Base-by-base conservation (phyloP, 2,797 vertebrate species). In the Phoeniculus purpureus region DNA sequence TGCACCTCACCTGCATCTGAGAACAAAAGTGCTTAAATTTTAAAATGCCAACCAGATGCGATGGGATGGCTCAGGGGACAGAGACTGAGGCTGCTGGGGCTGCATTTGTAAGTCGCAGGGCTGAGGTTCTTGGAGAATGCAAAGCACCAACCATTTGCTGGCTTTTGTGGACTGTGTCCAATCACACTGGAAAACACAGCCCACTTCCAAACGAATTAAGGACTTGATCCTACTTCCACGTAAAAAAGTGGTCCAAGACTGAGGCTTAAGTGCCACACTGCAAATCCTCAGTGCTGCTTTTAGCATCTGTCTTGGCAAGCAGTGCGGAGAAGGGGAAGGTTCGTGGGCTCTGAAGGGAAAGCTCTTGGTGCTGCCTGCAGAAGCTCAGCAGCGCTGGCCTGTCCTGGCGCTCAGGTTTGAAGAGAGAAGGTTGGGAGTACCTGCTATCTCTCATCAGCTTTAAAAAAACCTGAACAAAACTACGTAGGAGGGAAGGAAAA, bases 1-100 rank as follows among this genome's bases (percentile, higher is more conserved):
- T 76, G 74, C 43, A 85, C 72, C 81, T 96, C 90, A 72, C 81
- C 78, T 62, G 85, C 91, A 92, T 89, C 72, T 66, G 79, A 89
- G 89, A 85, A 81, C 51, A 87, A 10, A 54, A 93, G 59, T 14
- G 37, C 55, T 83, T 77, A 27, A 8, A 62, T 75, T 75, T 45
- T 15, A 72, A 87, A 80, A 58, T 22, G n/a, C n/a, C 64, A 27
- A 1, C 55, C 48, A 15, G 45, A 23, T 10, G 25, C 51, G 43
- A 61, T 2, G 2, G 60, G 47, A 21, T 43, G 61, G 72, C 65
- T 34, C 52, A 43, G 32, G 52, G 45, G 43, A 68, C 26, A 10
- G 65, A 48, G 31, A 10, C 12, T 48, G 14, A 62, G 50, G 81
- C 47, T 68, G 37, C 32, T 21, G 55, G n/a, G 37, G 7, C 25